Percentiles rank a stretch among this genome's conserved stretches.
Evolutionary conservation across 2,113 vertebrate genomes (phyloP).

Genomic region (Bufo bufo): DNA sequence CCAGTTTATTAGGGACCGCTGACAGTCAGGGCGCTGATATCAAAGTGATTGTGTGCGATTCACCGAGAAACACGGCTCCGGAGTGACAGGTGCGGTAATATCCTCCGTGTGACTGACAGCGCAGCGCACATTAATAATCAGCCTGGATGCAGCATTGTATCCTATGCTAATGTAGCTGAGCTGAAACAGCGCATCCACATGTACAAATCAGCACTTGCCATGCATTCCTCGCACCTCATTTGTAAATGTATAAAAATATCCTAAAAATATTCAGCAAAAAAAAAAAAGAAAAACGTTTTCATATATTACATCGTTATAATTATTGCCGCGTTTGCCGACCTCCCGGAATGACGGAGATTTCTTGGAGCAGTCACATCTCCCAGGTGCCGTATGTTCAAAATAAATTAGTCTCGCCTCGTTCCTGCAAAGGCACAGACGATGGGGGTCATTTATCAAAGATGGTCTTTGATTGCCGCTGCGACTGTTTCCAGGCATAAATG

Average conservation of each 20-base stretch:
- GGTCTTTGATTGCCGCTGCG: too few species aligned
- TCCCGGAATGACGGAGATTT: too few species aligned
- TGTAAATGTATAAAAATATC: background rate
- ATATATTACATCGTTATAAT: background rate
- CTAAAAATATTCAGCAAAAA: background rate
- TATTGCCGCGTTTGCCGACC: too few species aligned
- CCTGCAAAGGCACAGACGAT: too few species aligned
- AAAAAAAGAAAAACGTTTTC: background rate
- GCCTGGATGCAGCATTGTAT: background rate
- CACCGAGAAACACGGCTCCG: constrained; percentile 2
- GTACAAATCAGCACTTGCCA: background rate
- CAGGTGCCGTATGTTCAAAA: too few species aligned
- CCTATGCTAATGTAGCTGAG: background rate
- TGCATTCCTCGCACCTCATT: background rate
- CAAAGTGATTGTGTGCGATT: constrained; percentile 36
- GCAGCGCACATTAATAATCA: background rate
- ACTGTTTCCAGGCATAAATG: too few species aligned
- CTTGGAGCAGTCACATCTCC: too few species aligned
- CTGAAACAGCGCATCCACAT: background rate
- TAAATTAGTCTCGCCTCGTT: too few species aligned
- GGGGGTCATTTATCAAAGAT: too few species aligned
- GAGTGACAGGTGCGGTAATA: constrained; percentile 31
- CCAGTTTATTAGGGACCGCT: constrained; percentile 33
- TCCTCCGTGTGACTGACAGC: constrained; percentile 4
- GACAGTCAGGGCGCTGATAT: constrained; percentile 22